A percentile compares a stretch with the other conserved stretches of the same genome.
phyloP scores from a whole-genome alignment of 2,113 vertebrate genomes.

The Trogon surrucura region DNA sequence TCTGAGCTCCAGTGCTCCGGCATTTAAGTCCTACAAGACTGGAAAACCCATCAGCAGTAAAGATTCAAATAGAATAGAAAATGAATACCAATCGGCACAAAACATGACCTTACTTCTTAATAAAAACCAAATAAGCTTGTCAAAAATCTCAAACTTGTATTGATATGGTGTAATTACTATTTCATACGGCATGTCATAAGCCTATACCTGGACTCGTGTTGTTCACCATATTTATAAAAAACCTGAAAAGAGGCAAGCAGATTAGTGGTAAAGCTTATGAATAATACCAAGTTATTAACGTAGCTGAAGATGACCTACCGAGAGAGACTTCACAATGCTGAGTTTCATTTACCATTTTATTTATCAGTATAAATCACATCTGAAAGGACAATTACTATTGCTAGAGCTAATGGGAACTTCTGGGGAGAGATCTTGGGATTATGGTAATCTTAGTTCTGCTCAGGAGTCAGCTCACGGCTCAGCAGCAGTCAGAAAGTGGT shows the following conservation, averaged over 20 bases:
- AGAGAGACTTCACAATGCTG: background rate
- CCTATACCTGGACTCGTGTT: background rate
- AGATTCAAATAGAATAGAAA: background rate
- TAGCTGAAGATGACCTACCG: background rate
- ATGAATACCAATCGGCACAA: background rate
- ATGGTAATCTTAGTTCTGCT: background rate
- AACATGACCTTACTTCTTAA: conserved; percentile 17
- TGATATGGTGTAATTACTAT: background rate
- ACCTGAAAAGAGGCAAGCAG: background rate
- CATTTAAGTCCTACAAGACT: background rate
- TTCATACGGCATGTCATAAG: background rate
- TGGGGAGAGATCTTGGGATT: background rate
- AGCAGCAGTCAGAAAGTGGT: background rate
- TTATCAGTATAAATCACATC: background rate
- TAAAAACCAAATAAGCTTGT: conserved; percentile 10
- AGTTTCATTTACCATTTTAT: background rate
- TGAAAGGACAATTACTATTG: background rate
- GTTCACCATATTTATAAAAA: background rate
- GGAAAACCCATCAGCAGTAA: background rate
- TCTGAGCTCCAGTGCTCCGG: background rate
- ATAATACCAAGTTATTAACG: background rate
- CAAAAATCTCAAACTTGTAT: background rate
- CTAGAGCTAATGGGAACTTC: background rate
- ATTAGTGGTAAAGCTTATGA: background rate
- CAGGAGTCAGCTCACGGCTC: background rate